These are phyloP conservation scores for Cheilosia vulpina DNA, from an alignment of 2,888 invertebrate species.

Conservation along the genomic window DNA sequence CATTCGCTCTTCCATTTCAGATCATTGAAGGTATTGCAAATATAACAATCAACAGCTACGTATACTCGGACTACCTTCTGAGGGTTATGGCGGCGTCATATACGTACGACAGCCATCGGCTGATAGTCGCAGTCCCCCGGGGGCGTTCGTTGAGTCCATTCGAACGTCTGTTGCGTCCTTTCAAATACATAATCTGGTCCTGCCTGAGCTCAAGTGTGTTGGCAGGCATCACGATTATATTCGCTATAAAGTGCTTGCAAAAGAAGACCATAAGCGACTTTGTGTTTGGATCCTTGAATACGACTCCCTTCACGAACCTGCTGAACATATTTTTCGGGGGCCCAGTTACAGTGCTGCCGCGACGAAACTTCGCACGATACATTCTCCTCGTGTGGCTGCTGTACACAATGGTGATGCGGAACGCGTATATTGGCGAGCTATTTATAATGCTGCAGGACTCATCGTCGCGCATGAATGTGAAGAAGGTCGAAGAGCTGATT, in stretches of 20 bases:
- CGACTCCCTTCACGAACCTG: conserved; percentile 77
- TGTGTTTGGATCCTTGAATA: conserved; percentile 78
- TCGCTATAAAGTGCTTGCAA: conserved; percentile 76
- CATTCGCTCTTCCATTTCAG: conserved; percentile 60
- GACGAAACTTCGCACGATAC: conserved; percentile 80
- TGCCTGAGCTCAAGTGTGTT: conserved; percentile 77
- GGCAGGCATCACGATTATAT: conserved; percentile 74
- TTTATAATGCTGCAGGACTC: conserved; percentile 80
- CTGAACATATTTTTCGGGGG: conserved; percentile 78
- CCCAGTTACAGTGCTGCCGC: conserved; percentile 76
- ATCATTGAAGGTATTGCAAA: conserved; percentile 79
- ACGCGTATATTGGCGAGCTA: conserved; percentile 80
- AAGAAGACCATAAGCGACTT: conserved; percentile 71
- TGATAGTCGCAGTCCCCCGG: conserved; percentile 78
- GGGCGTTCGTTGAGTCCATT: conserved; percentile 78
- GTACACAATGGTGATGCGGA: conserved; percentile 78
- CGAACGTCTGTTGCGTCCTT: conserved; percentile 79
- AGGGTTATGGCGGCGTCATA: conserved; percentile 77
- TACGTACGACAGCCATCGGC: conserved; percentile 78
- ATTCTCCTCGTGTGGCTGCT: conserved; percentile 79
- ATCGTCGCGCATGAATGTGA: conserved; percentile 73
- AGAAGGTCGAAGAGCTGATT: conserved; percentile 77
- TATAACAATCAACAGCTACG: conserved; percentile 78
- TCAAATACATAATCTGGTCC: conserved; percentile 79
- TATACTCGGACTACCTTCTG: conserved; percentile 77